Conservation (phyloP, 2,113 vertebrate species). For the Gasterosteus aculeatus region DNA sequence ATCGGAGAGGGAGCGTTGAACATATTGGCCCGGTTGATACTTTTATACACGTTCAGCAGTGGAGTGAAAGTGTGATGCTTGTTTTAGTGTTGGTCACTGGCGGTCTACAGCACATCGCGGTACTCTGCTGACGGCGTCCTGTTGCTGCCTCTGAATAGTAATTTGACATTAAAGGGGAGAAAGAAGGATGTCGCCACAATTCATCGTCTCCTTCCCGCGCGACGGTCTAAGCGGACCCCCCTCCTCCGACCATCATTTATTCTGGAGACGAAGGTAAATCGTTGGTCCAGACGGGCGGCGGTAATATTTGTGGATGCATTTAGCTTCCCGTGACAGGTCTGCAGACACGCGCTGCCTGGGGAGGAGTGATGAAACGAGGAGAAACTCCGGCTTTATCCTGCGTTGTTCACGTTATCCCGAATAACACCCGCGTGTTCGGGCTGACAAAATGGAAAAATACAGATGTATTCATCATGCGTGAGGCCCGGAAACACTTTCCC, state of each 20-base stretch:
- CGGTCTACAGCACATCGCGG: constrained; percentile 9
- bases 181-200: background rate
- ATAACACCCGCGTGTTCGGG: constrained; percentile 29
- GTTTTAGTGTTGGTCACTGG: constrained; percentile 27
- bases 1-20: background rate
- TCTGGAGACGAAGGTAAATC: constrained; percentile 15
- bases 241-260: background rate
- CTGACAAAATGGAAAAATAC: constrained; percentile 22
- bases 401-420: constrained; percentile 55
- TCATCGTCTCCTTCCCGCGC: background rate
- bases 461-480: constrained; percentile 48
- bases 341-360: constrained; percentile 34
- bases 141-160: constrained; percentile 16
- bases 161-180: background rate
- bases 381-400: constrained; percentile 50
- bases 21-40: background rate
- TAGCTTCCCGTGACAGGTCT: constrained; percentile 38
- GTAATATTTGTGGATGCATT: constrained; percentile 3
- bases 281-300: constrained; percentile 9
- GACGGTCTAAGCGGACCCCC: background rate
- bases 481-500: constrained; percentile 16
- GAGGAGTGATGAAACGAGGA: constrained; percentile 66
- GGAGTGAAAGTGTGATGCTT: background rate
- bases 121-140: constrained; percentile 21
- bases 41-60: background rate